Evolutionary conservation across 2,888 invertebrate genomes (phyloP), one percentile per base, ranked within the genome.

Genomic region (Scaeva pyrastri): DNA sequence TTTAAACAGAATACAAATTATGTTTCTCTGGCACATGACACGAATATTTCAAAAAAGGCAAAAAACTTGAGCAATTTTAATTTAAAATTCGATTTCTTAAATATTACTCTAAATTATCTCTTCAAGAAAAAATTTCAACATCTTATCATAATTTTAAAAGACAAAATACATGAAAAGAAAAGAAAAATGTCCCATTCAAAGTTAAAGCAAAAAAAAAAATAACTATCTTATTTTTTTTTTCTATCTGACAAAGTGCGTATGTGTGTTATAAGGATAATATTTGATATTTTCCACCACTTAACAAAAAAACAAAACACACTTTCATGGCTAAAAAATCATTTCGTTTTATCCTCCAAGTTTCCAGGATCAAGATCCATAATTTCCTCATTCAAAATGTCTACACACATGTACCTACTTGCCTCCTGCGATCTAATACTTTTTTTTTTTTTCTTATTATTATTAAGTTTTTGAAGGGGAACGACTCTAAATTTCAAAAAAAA

Each of bases 231-330:
- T n/a, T n/a, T n/a, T n/a, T n/a, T n/a, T n/a, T n/a, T 21, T 10
- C 55, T 11, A 31, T n/a, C 26, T 4, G 14, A 60, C 60, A 41
- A 60, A 60, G 14, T 23, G 60, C 10, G 21, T 60, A 41, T 60
- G 41, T 60, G 39, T 60, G 21, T 41, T 8, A 50, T 39, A 31
- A 31, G 7, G 7, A 31, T 12, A 58, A 58, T 58, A 39, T 58
- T 58, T 36, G 36, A 41, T 36, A 41, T 60, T 60, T 56, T 76
- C 56, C 36, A 60, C 72, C 50, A 76, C 58, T 66, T 82, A 50
- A n/a, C n/a, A n/a, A n/a, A 82, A 39, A 41, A 66, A 31, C 11
- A 50, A 82, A 58, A 71, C 71, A 50, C 50, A 82, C 56, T 43
- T 26, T 26, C 12, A 11, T 26, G 12, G 11, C 41, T n/a, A 62